A percentile compares a stretch with the other conserved stretches of the same genome.
Evolutionary conservation across 1,140 invertebrate species (phyloP).

Genomic region (Phocides pigmalion): DNA sequence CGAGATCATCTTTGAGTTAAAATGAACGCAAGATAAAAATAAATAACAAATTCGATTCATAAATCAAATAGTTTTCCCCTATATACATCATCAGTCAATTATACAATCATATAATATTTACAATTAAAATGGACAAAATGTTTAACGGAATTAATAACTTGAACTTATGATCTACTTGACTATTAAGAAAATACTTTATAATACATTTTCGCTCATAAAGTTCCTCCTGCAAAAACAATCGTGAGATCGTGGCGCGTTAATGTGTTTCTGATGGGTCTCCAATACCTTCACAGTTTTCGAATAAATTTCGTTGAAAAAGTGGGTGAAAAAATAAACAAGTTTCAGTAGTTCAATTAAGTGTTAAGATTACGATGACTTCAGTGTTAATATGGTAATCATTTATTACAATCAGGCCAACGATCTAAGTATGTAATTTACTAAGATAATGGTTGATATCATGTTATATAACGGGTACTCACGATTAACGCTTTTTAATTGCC

Average conservation of each 20-base stretch:
- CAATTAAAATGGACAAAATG: too few species aligned
- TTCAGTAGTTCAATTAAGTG: background rate
- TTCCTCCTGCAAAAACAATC: constrained; percentile 46
- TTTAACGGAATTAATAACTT: too few species aligned
- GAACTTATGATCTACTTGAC: background rate
- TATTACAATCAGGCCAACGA: background rate
- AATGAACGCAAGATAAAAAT: too few species aligned
- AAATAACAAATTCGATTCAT: too few species aligned
- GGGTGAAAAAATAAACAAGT: background rate
- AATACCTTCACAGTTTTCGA: constrained; percentile 61
- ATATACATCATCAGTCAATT: too few species aligned
- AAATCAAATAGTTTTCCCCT: too few species aligned
- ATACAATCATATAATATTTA: too few species aligned
- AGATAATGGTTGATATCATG: background rate
- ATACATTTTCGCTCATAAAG: constrained; percentile 14
- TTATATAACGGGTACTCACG: too few species aligned
- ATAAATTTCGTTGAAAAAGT: constrained; percentile 60
- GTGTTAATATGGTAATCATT: too few species aligned
- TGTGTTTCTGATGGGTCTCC: constrained; percentile 80
- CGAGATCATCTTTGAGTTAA: too few species aligned
- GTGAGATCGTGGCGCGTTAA: constrained; percentile 61
- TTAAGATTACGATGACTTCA: background rate
- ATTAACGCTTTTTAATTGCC: too few species aligned
- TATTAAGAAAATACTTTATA: constrained; percentile 7
- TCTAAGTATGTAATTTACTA: background rate